phyloP scores from a whole-genome alignment of 2,797 vertebrate species.

The Hippoglossus hippoglossus region DNA sequence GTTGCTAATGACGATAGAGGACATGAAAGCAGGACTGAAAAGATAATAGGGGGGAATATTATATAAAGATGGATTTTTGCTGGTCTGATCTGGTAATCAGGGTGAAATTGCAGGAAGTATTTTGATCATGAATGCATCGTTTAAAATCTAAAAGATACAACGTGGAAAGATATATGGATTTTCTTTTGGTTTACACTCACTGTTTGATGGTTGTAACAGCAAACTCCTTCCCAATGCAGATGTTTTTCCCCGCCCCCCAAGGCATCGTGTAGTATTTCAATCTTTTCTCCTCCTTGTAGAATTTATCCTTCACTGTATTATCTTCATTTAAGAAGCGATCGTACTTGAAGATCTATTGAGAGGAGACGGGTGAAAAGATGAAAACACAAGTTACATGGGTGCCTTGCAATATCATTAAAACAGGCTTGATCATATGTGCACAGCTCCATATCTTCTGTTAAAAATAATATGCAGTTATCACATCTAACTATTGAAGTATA shows the following conservation, averaged over 20 bases:
- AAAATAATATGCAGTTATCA: conserved; percentile 22
- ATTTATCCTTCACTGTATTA: conserved; percentile 82
- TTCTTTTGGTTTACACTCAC: conserved; percentile 70
- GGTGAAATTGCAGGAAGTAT: conserved; percentile 43
- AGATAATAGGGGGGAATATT: conserved; percentile 27
- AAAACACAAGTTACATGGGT: neutral
- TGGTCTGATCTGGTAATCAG: conserved; percentile 30
- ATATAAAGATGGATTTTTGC: conserved; percentile 37
- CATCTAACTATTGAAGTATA: conserved; percentile 10
- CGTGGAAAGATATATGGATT: conserved; percentile 10
- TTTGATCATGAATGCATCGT: conserved; percentile 46
- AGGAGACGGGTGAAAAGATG: neutral
- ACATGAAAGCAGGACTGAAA: conserved; percentile 43
- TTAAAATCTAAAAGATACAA: conserved; percentile 19
- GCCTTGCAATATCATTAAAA: conserved; percentile 7
- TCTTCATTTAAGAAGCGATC: conserved; percentile 89
- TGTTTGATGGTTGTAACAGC: conserved; percentile 88
- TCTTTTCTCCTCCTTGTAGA: conserved; percentile 86
- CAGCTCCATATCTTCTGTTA: neutral
- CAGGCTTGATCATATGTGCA: neutral
- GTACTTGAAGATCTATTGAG: conserved; percentile 85
- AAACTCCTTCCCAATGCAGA: conserved; percentile 90
- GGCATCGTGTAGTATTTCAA: conserved; percentile 90
- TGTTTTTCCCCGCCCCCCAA: conserved; percentile 89
- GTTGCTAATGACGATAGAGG: conserved; percentile 41